Evolutionary conservation across 2,888 invertebrate genomes (phyloP).

Genomic region (Ormia ochracea): DNA sequence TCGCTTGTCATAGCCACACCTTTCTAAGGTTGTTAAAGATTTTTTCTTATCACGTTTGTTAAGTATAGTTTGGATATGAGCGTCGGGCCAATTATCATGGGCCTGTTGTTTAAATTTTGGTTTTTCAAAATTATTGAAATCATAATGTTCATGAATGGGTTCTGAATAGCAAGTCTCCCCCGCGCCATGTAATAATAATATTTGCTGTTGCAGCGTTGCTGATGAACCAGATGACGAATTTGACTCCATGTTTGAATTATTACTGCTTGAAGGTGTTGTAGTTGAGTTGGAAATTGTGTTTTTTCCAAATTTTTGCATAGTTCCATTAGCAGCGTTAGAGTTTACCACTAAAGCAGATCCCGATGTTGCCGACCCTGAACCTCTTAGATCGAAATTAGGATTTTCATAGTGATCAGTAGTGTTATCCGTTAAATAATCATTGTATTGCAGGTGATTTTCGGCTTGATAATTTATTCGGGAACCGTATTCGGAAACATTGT

Average conservation of each 20-base stretch:
- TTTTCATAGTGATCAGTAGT: slow-evolving; percentile 77
- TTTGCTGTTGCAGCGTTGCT: slow-evolving; percentile 70
- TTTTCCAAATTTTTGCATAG: slow-evolving; percentile 64
- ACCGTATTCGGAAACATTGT: slow-evolving; percentile 58
- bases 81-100: slow-evolving; percentile 66
- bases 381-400: slow-evolving; percentile 76
- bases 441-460: slow-evolving; percentile 65
- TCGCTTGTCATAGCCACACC: slow-evolving; percentile 70
- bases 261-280: slow-evolving; percentile 63
- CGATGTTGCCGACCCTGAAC: slow-evolving; percentile 48
- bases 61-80: slow-evolving; percentile 31
- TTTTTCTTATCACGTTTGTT: slow-evolving; percentile 60
- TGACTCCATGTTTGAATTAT: slow-evolving; percentile 51
- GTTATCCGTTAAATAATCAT: slow-evolving; percentile 72
- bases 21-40: slow-evolving; percentile 66
- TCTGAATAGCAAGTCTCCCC: slow-evolving; percentile 76
- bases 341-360: slow-evolving; percentile 53
- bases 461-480: slow-evolving; percentile 61
- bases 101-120: slow-evolving; percentile 76
- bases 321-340: slow-evolving; percentile 35
- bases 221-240: slow-evolving; percentile 66
- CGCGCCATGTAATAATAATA: slow-evolving; percentile 66
- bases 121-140: slow-evolving; percentile 81
- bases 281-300: slow-evolving; percentile 64
- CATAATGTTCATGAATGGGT: slow-evolving; percentile 73